Evolutionary conservation across 2,888 invertebrate genomes (phyloP), one percentile per base, ranked within the genome.

Genomic region (Melanargia galathea): DNA sequence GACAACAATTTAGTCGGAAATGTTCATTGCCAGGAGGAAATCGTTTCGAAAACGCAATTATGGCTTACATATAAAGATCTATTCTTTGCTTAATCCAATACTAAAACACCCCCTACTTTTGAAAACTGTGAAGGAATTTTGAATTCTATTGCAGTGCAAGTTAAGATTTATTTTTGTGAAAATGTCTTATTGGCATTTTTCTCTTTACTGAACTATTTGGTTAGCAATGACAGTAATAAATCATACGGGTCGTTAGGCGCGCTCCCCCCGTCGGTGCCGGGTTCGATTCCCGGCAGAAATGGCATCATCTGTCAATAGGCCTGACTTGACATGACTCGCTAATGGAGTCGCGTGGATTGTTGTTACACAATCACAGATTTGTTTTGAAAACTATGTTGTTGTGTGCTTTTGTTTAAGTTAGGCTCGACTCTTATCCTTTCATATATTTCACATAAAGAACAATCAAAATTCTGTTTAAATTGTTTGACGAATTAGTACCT

Each of bases 251-350:
- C 91, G 89, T 91, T 91, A 91, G 85, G 80, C 85, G 78, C 81
- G 84, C 81, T 86, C 89, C 90, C 87, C n/a, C 84, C 75, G 72
- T 70, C 73, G 79, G 87, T 84, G 78, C 75, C 74, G 80, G 84
- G 84, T 90, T 90, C 89, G 90, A 90, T 90, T 90, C 90, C 86
- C 83, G 85, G 77, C 78, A 82, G 89, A 88, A 90, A 90, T 90
- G 87, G 89, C 86, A 90, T 90, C 90, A 90, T 91, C 91, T 90
- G 91, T 91, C 91, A 91, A 90, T 90, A 82, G 83, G 75, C 71
- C 87, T 88, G 89, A 90, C 88, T 89, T 89, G 90, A 90, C 90
- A 80, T 78, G 87, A 85, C 84, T 82, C 70, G 82, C 84, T 91
- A 91, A 91, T 91, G 90, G 90, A 90, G 84, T 87, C 81, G 80